phyloP scores from a whole-genome alignment of 2,113 vertebrate genomes.

The Oncorhynchus tshawytscha region DNA sequence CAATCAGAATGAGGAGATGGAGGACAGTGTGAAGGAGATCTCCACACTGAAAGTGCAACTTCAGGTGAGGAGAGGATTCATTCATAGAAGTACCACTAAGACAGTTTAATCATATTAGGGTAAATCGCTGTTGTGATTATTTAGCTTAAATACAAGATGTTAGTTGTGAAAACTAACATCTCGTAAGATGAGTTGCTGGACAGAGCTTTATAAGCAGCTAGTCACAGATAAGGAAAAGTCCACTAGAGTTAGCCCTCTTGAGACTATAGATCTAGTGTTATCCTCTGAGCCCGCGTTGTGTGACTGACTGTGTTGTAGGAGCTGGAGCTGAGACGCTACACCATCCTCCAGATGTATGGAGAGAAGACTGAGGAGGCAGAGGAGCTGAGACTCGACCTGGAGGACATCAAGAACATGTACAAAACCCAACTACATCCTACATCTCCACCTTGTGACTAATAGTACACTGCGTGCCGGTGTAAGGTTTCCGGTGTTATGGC shows the following conservation, averaged over 20 bases:
- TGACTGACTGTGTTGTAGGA: slow-evolving; percentile 74
- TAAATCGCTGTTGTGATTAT: too few relatives aligned
- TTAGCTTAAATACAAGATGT: too few relatives aligned
- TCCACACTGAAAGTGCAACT: slow-evolving; percentile 84
- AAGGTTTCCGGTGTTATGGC: slow-evolving; percentile 80
- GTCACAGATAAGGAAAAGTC: too few relatives aligned
- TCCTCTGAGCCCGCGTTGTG: neutral
- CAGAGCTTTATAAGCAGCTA: too few relatives aligned
- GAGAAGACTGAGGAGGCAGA: slow-evolving; percentile 98
- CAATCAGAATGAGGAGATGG: slow-evolving; percentile 94
- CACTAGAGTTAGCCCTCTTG: neutral
- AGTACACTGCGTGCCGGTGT: slow-evolving; percentile 20
- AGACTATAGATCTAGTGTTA: neutral
- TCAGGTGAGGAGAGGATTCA: slow-evolving; percentile 70
- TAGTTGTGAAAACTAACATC: neutral
- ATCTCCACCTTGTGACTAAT: slow-evolving; percentile 46
- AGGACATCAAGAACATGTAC: slow-evolving; percentile 99
- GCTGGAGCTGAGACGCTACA: slow-evolving; percentile 96
- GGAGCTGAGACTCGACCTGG: slow-evolving; percentile 91
- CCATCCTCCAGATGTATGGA: slow-evolving; percentile 98
- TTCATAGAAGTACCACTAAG: too few relatives aligned
- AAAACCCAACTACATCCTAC: slow-evolving; percentile 77
- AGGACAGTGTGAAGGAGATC: slow-evolving; percentile 89
- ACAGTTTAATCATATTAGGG: too few relatives aligned
- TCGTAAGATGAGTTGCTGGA: neutral